Conservation (phyloP, 2,888 invertebrate genomes). For the Dichetophora obliterata region DNA sequence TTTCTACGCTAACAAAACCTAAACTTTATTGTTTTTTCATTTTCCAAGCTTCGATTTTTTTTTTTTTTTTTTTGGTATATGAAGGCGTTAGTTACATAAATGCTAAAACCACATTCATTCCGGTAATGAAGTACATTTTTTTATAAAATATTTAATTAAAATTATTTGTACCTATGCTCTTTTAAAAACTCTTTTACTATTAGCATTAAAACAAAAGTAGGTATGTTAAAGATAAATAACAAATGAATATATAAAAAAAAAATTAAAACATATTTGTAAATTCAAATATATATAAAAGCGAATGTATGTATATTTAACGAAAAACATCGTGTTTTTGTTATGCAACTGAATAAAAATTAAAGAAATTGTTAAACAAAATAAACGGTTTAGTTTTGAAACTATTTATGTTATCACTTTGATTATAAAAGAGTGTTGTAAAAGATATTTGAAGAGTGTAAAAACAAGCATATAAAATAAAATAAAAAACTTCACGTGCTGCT, state of each 20-base stretch:
- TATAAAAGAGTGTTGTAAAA: not conserved
- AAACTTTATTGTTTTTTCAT: slow-evolving; percentile 36
- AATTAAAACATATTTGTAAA: not conserved
- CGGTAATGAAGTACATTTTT: slow-evolving; percentile 55
- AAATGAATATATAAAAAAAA: not conserved
- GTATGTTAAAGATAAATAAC: not conserved
- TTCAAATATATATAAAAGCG: not conserved
- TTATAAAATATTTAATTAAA: slow-evolving; percentile 41
- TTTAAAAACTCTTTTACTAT: slow-evolving; percentile 15
- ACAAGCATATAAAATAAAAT: not conserved
- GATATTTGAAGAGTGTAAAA: too few relatives aligned
- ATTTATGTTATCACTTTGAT: not conserved
- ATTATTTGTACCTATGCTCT: slow-evolving; percentile 15
- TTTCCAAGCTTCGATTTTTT: not conserved
- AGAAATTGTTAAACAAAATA: not conserved
- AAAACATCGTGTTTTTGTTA: not conserved
- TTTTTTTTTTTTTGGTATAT: slow-evolving; percentile 4
- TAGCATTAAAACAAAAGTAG: slow-evolving; percentile 17
- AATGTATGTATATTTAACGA: not conserved
- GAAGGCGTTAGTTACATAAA: slow-evolving; percentile 19
- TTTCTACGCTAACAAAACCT: slow-evolving; percentile 47
- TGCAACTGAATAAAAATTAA: not conserved
- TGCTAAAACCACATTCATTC: slow-evolving; percentile 56
- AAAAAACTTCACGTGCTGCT: not conserved
- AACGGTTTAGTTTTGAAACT: not conserved